These are phyloP conservation scores for Climacteris rufus DNA, from an alignment of 2,113 vertebrate species.

Conservation along the genomic window DNA sequence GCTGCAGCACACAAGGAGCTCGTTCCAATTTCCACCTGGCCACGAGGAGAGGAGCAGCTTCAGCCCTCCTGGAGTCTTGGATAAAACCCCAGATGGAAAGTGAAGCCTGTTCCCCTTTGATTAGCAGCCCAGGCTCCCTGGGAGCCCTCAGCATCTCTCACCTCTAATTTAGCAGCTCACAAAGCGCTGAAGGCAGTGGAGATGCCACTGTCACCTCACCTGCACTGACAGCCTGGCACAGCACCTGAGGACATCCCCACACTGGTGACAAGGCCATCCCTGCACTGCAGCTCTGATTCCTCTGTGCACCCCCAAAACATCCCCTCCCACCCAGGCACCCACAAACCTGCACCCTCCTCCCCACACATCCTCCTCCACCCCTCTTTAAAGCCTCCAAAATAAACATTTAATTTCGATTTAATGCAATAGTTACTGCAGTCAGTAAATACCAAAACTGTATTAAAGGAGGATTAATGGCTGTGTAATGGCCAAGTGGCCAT, in stretches of 20 bases:
- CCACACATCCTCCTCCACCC: not conserved
- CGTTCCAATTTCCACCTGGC: not conserved
- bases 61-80: not conserved
- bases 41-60: not conserved
- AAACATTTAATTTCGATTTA: not conserved
- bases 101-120: not conserved
- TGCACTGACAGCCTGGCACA: not conserved
- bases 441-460: not conserved
- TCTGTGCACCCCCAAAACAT: not conserved
- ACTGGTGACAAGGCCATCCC: not conserved
- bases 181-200: not conserved
- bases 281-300: not conserved
- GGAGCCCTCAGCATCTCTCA: not conserved
- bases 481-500: not conserved
- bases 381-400: not conserved
- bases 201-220: not conserved
- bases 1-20: not conserved
- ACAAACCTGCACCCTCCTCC: not conserved
- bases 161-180: not conserved
- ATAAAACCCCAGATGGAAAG: not conserved
- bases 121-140: not conserved
- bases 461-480: not conserved
- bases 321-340: not conserved
- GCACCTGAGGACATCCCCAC: not conserved
- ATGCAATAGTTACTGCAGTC: not conserved